Evolutionary conservation across 2,797 vertebrate genomes (phyloP).

Genomic region (Meriones psammophilus): DNA sequence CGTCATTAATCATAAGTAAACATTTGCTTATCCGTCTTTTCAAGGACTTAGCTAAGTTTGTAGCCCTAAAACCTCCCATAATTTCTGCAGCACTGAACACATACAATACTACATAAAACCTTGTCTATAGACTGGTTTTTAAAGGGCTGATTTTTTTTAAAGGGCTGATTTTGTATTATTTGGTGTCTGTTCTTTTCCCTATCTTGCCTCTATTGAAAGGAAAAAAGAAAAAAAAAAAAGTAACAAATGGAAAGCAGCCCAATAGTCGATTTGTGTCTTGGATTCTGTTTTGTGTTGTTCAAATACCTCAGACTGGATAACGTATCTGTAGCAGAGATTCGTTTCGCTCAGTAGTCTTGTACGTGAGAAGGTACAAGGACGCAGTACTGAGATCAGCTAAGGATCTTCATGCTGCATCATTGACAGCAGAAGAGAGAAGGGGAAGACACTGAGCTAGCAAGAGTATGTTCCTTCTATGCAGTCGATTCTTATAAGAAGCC

Average conservation of each 20-base stretch:
- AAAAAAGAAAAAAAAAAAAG: too few relatives aligned
- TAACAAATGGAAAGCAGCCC: neutral
- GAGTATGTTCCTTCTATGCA: neutral
- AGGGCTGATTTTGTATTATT: slow-evolving; percentile 9
- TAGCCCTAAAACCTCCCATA: neutral
- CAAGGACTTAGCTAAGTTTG: neutral
- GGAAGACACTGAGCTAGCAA: neutral
- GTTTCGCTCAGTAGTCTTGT: neutral
- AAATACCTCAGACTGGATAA: neutral
- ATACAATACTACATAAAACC: neutral
- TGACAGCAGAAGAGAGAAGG: neutral
- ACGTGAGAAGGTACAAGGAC: neutral
- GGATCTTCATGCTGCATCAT: neutral
- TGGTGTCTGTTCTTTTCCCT: neutral
- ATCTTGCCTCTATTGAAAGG: neutral
- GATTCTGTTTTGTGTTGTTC: neutral
- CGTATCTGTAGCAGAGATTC: neutral
- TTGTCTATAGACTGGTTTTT: neutral
- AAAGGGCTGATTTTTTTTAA: slow-evolving; percentile 38
- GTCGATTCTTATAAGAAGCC: neutral
- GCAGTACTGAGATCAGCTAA: neutral
- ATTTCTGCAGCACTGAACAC: neutral
- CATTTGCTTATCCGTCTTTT: neutral
- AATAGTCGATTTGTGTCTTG: neutral
- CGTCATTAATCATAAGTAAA: slow-evolving; percentile 29